These are phyloP conservation scores for Myrmophylax atrothorax DNA, from an alignment of 2,113 vertebrate genomes.

Conservation along the genomic window DNA sequence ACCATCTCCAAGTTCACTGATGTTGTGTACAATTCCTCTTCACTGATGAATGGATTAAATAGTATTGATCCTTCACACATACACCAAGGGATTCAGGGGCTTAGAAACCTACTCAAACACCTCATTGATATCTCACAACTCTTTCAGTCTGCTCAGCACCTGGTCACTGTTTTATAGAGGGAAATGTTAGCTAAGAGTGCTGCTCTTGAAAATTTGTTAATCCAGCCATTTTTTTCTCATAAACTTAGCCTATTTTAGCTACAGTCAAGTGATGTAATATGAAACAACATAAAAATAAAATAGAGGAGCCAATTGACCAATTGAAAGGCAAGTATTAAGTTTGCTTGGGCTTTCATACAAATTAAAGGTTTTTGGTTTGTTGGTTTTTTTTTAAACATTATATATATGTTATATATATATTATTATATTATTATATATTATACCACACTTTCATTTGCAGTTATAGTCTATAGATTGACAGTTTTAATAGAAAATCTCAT, in stretches of 20 bases:
- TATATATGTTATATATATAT: no score
- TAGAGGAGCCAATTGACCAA: background rate
- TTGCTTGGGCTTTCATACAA: background rate
- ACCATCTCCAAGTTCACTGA: background rate
- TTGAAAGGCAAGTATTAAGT: background rate
- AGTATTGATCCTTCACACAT: background rate
- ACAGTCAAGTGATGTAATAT: background rate
- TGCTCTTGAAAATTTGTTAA: background rate
- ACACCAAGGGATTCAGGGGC: background rate
- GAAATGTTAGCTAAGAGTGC: background rate
- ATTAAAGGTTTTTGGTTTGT: background rate
- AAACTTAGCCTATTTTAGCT: background rate
- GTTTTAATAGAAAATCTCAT: background rate
- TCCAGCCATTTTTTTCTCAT: background rate
- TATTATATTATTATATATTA: no score
- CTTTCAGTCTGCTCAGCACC: rapidly evolving
- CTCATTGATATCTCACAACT: background rate
- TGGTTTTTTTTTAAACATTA: no score
- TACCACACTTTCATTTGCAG: background rate
- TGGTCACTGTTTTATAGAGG: background rate
- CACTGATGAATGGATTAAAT: background rate
- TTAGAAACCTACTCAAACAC: background rate
- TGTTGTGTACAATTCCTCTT: background rate
- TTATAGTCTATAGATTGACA: background rate
- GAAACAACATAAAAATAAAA: background rate